These are phyloP conservation scores for Apostichopus californicus DNA, from an alignment of 35 echinoderm and acorn worm species.

Conservation along the genomic window DNA sequence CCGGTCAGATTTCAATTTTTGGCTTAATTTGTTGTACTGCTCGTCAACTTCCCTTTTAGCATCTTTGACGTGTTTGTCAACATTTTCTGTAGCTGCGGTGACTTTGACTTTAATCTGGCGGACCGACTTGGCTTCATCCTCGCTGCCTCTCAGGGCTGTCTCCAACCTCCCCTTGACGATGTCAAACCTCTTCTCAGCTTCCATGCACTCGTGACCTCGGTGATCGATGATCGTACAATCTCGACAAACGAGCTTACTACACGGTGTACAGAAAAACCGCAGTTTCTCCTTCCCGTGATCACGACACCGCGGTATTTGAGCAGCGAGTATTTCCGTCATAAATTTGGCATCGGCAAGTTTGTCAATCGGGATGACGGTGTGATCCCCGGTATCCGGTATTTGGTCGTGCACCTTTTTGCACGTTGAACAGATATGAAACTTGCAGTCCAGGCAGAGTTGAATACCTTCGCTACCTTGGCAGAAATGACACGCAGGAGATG, in stretches of 20 bases:
- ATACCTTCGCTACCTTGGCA: neutral
- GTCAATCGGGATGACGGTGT: slow-evolving; percentile 20
- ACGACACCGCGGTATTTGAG: slow-evolving; percentile 24
- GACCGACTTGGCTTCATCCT: neutral
- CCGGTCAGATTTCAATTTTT: neutral
- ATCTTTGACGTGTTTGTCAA: neutral
- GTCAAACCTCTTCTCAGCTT: neutral
- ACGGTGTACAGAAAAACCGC: slow-evolving; percentile 55
- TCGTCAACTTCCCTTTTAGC: neutral
- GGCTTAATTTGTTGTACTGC: neutral
- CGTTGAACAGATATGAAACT: slow-evolving; percentile 19
- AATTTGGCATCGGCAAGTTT: neutral
- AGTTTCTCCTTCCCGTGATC: slow-evolving; percentile 51
- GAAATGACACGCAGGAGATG: neutral
- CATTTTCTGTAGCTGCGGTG: neutral
- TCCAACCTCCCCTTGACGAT: neutral
- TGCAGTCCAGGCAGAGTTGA: slow-evolving; percentile 6
- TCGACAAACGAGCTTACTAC: neutral
- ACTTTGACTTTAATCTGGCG: neutral
- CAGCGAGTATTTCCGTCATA: neutral
- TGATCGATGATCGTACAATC: slow-evolving; percentile 61
- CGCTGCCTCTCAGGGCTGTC: too few species aligned
- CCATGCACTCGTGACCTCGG: slow-evolving; percentile 17
- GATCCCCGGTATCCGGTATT: slow-evolving; percentile 7
- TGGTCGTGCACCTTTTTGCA: slow-evolving; percentile 13